phyloP scores from a whole-genome alignment of 2,888 invertebrate species.

The Noctua comes region DNA sequence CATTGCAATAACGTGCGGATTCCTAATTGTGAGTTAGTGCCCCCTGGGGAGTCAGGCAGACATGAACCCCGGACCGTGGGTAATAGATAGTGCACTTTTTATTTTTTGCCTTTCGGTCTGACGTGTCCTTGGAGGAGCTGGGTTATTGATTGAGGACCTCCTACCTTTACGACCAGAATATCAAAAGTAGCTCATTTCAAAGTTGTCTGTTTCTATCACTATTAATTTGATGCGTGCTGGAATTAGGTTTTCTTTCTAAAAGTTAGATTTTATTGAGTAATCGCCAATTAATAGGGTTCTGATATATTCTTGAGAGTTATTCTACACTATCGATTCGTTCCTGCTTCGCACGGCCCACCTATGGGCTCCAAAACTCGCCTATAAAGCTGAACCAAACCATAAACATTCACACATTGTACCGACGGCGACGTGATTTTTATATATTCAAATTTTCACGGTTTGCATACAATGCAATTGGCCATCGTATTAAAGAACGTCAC shows the following conservation, averaged over 20 bases:
- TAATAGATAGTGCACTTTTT: slow-evolving; percentile 69
- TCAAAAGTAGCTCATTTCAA: neutral
- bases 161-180: neutral
- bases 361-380: neutral
- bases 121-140: slow-evolving; percentile 13
- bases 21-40: slow-evolving; percentile 87
- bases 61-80: slow-evolving; percentile 54
- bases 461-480: neutral
- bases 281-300: neutral
- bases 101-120: slow-evolving; percentile 39
- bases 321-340: neutral
- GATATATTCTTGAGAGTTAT: neutral
- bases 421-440: neutral
- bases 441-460: neutral
- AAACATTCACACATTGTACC: neutral
- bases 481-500: neutral
- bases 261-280: neutral
- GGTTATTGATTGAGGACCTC: slow-evolving; percentile 22
- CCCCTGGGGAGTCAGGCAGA: slow-evolving; percentile 74
- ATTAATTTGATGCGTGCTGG: neutral
- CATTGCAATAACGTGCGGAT: slow-evolving; percentile 71
- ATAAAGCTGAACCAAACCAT: neutral
- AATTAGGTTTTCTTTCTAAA: neutral
- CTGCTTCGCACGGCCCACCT: neutral
- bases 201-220: neutral